These are phyloP conservation scores for Macrostomum lignano DNA, from an alignment of 1,140 invertebrate genomes.

Conservation along the genomic window DNA sequence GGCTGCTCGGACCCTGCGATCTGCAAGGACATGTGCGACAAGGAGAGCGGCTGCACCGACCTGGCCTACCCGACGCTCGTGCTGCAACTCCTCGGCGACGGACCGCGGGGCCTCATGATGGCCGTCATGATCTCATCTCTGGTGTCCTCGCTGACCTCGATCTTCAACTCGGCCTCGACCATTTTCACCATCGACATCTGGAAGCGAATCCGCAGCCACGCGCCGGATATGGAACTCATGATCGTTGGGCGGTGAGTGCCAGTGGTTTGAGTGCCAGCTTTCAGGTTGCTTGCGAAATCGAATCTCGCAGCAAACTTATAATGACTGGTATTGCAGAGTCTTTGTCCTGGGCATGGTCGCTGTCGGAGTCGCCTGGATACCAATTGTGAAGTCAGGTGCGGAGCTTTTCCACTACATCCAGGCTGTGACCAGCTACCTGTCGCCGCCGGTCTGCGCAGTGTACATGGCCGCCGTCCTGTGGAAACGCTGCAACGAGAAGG, in stretches of 20 bases:
- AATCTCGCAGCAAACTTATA: too few species aligned
- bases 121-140: constrained; percentile 33
- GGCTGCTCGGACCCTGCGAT: constrained; percentile 9
- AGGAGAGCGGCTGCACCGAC: constrained; percentile 17
- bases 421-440: constrained; percentile 30
- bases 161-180: constrained; percentile 33
- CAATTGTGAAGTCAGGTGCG: constrained; percentile 30
- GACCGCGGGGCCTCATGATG: constrained; percentile 30
- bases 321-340: constrained; percentile 11
- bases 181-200: constrained; percentile 34
- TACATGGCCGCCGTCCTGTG: constrained; percentile 32
- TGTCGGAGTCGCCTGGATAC: constrained; percentile 32
- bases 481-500: constrained; percentile 30
- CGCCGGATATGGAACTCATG: constrained; percentile 29
- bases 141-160: constrained; percentile 33
- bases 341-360: constrained; percentile 31
- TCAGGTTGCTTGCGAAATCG: not conserved
- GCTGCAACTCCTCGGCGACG: constrained; percentile 17
- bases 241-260: constrained; percentile 28
- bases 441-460: constrained; percentile 33
- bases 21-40: constrained; percentile 15
- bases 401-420: constrained; percentile 34
- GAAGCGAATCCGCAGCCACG: constrained; percentile 26
- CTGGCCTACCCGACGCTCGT: constrained; percentile 22
- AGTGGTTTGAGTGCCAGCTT: not conserved